These are phyloP conservation scores for Synodontis membranacea DNA, from an alignment of 2,113 vertebrate genomes.

Conservation along the genomic window DNA sequence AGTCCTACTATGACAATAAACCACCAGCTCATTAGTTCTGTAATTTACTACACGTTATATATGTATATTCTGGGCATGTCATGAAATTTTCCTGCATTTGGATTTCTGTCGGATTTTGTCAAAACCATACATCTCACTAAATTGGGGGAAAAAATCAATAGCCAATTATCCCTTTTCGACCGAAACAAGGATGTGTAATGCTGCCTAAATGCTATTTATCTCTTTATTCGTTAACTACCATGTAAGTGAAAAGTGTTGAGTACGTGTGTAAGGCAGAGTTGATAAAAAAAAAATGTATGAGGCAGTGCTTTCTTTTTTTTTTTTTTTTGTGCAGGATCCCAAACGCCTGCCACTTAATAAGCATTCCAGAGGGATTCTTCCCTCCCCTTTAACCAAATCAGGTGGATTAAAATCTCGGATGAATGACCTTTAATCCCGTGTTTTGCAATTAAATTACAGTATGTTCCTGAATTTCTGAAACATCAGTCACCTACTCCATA, in stretches of 20 bases:
- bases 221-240: conserved; percentile 27
- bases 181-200: background rate
- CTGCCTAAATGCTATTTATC: conserved; percentile 9
- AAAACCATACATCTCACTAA: background rate
- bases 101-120: background rate
- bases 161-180: background rate
- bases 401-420: conserved; percentile 55
- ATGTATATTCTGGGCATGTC: background rate
- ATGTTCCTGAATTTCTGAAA: conserved; percentile 49
- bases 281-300: conserved; percentile 21
- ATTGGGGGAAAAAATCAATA: background rate
- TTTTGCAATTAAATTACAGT: conserved; percentile 59
- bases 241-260: conserved; percentile 48
- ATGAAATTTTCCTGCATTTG: background rate
- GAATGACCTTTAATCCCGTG: conserved; percentile 57
- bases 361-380: conserved; percentile 52
- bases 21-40: background rate
- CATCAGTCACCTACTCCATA: conserved; percentile 48
- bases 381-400: conserved; percentile 53
- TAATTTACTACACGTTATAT: background rate
- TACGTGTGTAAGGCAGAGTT: conserved; percentile 12
- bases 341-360: conserved; percentile 50
- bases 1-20: background rate
- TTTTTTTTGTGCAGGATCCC: conserved; percentile 37
- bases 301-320: background rate